Percentiles rank a stretch among this genome's conserved stretches.
Evolutionary conservation across 2,888 invertebrate genomes (phyloP).

Genomic region (Pollenia griseotomentosa): DNA sequence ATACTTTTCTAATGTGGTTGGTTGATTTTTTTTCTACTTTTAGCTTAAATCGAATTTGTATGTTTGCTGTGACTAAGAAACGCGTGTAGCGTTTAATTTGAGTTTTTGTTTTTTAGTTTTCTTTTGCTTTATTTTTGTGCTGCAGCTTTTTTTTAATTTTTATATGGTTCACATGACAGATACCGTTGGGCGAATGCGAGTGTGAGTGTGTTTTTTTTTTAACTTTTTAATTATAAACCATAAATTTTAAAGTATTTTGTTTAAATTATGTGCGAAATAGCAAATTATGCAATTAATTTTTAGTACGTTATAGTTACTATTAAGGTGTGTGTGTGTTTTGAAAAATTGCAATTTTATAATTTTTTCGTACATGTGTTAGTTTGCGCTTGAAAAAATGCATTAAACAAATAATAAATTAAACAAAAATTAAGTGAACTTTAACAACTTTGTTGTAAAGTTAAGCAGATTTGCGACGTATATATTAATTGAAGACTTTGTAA

Average conservation of each 20-base stretch:
- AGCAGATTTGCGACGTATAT: neutral
- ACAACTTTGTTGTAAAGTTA: slow-evolving; percentile 20
- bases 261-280: slow-evolving; percentile 74
- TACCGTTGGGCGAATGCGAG: slow-evolving; percentile 21
- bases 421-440: neutral
- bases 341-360: neutral
- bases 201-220: slow-evolving; percentile 18
- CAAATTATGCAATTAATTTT: slow-evolving; percentile 65
- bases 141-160: slow-evolving; percentile 45
- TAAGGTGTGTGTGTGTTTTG: neutral
- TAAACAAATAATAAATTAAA: slow-evolving; percentile 6
- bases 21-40: neutral
- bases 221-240: slow-evolving; percentile 63
- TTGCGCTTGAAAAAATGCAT: slow-evolving; percentile 1
- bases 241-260: slow-evolving; percentile 70
- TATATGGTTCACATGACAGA: slow-evolving; percentile 57
- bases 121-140: slow-evolving; percentile 8
- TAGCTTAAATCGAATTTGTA: neutral
- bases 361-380: neutral
- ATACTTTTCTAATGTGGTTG: neutral
- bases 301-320: neutral
- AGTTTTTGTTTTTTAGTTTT: slow-evolving; percentile 14
- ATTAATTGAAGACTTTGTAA: no score
- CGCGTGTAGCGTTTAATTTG: slow-evolving; percentile 3
- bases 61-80: slow-evolving; percentile 15